phyloP scores from a whole-genome alignment of 2,797 vertebrate genomes.

The Pyrocephalus nanus region DNA sequence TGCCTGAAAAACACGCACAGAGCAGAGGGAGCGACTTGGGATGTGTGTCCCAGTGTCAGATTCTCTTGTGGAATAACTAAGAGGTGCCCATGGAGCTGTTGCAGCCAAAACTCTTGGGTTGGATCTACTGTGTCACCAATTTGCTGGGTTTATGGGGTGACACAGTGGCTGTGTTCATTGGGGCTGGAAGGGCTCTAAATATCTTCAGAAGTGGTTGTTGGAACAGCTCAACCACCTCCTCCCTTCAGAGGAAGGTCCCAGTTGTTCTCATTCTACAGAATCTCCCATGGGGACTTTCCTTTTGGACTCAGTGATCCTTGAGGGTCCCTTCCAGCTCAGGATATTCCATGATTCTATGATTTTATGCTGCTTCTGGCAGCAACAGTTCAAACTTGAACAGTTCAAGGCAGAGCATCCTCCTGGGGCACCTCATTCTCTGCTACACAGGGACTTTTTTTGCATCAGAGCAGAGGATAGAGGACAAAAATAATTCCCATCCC shows the following conservation, averaged over 20 bases:
- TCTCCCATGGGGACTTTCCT: neutral
- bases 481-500: neutral
- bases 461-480: neutral
- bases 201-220: neutral
- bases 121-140: neutral
- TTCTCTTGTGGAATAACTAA: neutral
- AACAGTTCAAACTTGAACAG: neutral
- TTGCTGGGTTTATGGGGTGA: neutral
- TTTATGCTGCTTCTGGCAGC: neutral
- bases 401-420: neutral
- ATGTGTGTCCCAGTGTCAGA: too few species aligned
- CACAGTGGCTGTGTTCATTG: neutral
- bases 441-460: neutral
- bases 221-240: neutral
- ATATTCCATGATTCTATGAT: neutral
- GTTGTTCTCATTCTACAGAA: rapidly evolving
- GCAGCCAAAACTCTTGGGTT: neutral
- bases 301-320: neutral
- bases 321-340: neutral
- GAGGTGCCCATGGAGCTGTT: neutral
- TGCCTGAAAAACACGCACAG: neutral
- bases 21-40: neutral
- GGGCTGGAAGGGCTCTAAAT: neutral
- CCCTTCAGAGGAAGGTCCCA: neutral
- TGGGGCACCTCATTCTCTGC: rapidly evolving